Conservation (phyloP, 1,140 invertebrate species). For the Papilio polyxenes region DNA sequence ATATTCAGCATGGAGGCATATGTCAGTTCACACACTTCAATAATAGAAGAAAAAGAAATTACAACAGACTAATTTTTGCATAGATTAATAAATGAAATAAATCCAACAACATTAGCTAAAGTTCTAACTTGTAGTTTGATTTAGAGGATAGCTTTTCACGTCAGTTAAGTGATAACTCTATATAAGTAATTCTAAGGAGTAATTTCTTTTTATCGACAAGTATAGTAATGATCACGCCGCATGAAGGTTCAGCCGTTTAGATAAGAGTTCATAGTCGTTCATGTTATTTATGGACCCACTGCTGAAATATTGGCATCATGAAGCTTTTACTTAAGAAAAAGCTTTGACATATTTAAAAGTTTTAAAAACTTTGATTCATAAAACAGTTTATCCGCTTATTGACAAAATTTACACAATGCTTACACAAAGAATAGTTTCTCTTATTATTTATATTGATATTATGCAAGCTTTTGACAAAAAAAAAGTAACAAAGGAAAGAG, state of each 20-base stretch:
- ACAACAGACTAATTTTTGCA: background rate
- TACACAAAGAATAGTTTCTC: background rate
- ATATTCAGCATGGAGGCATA: no score
- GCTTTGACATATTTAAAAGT: background rate
- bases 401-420: background rate
- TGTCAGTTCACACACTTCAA: no score
- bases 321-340: background rate
- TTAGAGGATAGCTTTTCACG: background rate
- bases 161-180: background rate
- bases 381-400: background rate
- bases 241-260: conserved; percentile 16
- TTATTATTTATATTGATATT: background rate
- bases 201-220: conserved; percentile 16
- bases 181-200: background rate
- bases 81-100: no score
- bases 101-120: no score
- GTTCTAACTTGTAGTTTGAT: background rate
- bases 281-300: background rate
- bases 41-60: no score
- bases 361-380: background rate
- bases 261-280: conserved; percentile 11
- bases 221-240: background rate
- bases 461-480: background rate
- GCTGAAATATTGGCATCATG: background rate
- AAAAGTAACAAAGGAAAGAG: no score